Base-by-base conservation (phyloP, 1,140 invertebrate genomes). In the Neodiprion fabricii region DNA sequence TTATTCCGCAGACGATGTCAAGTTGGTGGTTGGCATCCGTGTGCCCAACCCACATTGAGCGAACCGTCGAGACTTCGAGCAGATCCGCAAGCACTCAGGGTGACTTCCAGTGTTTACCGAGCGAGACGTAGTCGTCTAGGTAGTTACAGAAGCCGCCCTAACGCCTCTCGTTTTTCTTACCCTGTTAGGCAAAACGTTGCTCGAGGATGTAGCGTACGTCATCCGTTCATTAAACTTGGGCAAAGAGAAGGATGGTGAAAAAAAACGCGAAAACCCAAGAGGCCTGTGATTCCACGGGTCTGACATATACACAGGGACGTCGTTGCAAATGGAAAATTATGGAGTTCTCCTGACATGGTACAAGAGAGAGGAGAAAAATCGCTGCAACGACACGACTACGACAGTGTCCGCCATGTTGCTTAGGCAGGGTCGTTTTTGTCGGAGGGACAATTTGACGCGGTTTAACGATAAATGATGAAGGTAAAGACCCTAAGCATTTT, bases 301-400 rank as follows among this genome's bases (percentile, higher is more conserved):
- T 40, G 28, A 40, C 28, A 40, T 5, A 40, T 5, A 5, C 28
- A 5, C 28, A 40, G 28, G 4, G 11, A 17, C 7, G 53, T 7
- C n/a, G 53, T 61, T 61, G 53, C 5, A 61, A 61, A 61, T 61
- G 53, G 53, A 17, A 61, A 61, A 61, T 61, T 61, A 61, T 61
- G 53, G n/a, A 14, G n/a, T 61, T 9, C 9, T 17, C 53, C 53
- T 9, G 11, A 5, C n/a, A 61, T 9, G 53, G 53, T 61, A 40
- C 28, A 61, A 61, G 53, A 61, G 53, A 61, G n/a, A 61, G 5
- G 11, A 61, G 11, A 61, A 61, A 61, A 14, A 61, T 40, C 28
- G 28, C 53, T 61, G 53, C 11, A 14, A 61, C 11, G 3, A 61
- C 53, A 12, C 11, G 53, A 61, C n/a, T 12, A 9, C 9, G 53